Conservation (phyloP, 2,113 vertebrate species). For the Potamarius usumacintae region DNA sequence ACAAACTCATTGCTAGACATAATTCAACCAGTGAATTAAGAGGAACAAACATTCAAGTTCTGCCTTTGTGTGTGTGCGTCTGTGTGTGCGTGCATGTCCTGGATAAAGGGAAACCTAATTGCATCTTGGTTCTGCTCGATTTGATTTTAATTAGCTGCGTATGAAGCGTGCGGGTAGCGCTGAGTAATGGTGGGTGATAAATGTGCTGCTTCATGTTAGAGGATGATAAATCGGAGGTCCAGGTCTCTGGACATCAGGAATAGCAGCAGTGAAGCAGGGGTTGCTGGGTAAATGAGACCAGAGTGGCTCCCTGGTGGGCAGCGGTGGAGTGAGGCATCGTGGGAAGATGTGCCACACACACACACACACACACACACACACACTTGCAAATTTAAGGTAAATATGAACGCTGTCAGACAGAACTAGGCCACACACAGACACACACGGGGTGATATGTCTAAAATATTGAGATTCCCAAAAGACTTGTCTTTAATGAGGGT, state of each 20-base stretch:
- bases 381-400: conserved; percentile 28
- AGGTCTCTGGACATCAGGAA: conserved; percentile 60
- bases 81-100: background rate
- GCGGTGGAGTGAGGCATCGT: conserved; percentile 40
- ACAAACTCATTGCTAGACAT: background rate
- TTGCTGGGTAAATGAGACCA: conserved; percentile 62
- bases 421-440: conserved; percentile 27
- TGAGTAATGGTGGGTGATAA: conserved; percentile 60
- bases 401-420: conserved; percentile 10
- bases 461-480: background rate
- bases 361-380: conserved; percentile 34
- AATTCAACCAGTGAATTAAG: background rate
- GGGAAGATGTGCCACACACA: conserved; percentile 50
- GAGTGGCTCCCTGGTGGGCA: conserved; percentile 35
- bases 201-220: conserved; percentile 61
- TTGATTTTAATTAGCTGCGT: conserved; percentile 63
- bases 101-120: conserved; percentile 50
- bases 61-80: background rate
- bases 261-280: conserved; percentile 8
- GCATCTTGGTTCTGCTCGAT: conserved; percentile 58
- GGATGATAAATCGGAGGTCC: conserved; percentile 62
- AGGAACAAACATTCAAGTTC: background rate
- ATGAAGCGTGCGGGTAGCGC: conserved; percentile 45
- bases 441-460: background rate
- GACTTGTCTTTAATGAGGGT: background rate